Evolutionary conservation across 2,797 vertebrate genomes (phyloP).

Genomic region (Typhlichthys eigenmanni): DNA sequence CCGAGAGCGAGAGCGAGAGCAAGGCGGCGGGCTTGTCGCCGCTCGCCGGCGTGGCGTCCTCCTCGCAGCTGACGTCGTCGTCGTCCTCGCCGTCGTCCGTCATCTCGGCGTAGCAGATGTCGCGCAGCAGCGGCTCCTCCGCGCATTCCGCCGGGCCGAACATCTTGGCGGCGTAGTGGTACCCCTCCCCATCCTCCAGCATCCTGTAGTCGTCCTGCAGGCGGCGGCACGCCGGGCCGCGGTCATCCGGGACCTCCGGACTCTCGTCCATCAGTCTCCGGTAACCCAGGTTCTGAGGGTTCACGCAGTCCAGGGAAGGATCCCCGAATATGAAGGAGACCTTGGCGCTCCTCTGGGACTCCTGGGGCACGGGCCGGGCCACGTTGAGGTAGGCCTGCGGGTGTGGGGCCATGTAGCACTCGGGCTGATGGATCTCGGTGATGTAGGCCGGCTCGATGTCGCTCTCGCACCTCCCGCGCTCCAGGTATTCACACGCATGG

Average conservation of each 20-base stretch:
- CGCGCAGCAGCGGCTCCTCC: conserved; percentile 93
- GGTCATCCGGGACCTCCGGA: conserved; percentile 88
- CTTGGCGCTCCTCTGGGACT: conserved; percentile 90
- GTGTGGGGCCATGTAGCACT: conserved; percentile 80
- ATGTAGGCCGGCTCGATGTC: conserved; percentile 85
- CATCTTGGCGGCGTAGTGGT: conserved; percentile 89
- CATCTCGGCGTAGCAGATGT: conserved; percentile 97
- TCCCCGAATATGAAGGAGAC: conserved; percentile 99
- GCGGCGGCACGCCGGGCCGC: conserved; percentile 85
- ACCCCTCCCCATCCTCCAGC: conserved; percentile 83
- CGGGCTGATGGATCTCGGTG: conserved; percentile 84
- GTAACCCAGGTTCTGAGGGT: conserved; percentile 91
- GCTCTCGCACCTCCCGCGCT: conserved; percentile 81
- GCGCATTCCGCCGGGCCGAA: conserved; percentile 89
- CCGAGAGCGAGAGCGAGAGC: conserved; percentile 90
- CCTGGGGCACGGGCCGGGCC: conserved; percentile 87
- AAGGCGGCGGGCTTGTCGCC: conserved; percentile 86
- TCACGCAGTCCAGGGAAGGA: conserved; percentile 85
- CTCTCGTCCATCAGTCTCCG: conserved; percentile 93
- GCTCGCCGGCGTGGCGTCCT: conserved; percentile 82
- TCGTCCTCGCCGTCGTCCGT: conserved; percentile 97
- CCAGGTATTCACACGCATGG: conserved; percentile 78
- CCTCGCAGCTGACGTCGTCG: conserved; percentile 96
- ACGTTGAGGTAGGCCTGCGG: conserved; percentile 82
- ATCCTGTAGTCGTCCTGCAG: conserved; percentile 89